phyloP scores from a whole-genome alignment of 2,797 vertebrate genomes.

The Karalla daura region DNA sequence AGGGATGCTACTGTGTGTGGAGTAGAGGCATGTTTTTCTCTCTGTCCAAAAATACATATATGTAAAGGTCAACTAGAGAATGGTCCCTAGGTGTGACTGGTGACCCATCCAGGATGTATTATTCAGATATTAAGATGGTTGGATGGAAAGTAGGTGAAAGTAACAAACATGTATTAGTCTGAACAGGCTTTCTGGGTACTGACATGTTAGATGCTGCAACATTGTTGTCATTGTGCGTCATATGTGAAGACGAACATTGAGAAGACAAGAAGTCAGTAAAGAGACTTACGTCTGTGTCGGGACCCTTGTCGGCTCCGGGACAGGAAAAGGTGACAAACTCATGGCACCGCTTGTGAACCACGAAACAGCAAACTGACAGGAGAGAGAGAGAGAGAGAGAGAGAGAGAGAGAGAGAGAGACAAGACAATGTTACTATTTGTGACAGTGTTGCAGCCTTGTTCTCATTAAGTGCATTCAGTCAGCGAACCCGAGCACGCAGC shows the following conservation, averaged over 20 bases:
- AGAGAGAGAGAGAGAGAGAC: constrained; percentile 23
- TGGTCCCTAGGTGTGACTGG: too few relatives aligned
- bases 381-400: constrained; percentile 22
- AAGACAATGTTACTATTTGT: constrained; percentile 12
- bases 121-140: too few relatives aligned
- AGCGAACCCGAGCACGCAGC: constrained; percentile 5
- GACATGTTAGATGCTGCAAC: background rate
- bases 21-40: too few relatives aligned
- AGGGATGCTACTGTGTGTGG: too few relatives aligned
- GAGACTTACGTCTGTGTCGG: constrained; percentile 95
- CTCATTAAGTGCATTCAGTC: constrained; percentile 15
- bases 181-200: background rate
- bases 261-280: background rate
- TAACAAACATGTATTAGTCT: too few relatives aligned
- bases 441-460: background rate
- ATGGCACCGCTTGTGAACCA: constrained; percentile 99
- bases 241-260: background rate
- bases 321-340: constrained; percentile 97
- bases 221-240: background rate
- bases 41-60: too few relatives aligned
- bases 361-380: constrained; percentile 94
- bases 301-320: constrained; percentile 96
- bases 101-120: too few relatives aligned
- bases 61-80: too few relatives aligned
- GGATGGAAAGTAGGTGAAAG: too few relatives aligned